A percentile compares a stretch with the other conserved stretches of the same genome.
phyloP scores from a whole-genome alignment of 92 coral and sea anemone species.

The Palythoa grandiflora region DNA sequence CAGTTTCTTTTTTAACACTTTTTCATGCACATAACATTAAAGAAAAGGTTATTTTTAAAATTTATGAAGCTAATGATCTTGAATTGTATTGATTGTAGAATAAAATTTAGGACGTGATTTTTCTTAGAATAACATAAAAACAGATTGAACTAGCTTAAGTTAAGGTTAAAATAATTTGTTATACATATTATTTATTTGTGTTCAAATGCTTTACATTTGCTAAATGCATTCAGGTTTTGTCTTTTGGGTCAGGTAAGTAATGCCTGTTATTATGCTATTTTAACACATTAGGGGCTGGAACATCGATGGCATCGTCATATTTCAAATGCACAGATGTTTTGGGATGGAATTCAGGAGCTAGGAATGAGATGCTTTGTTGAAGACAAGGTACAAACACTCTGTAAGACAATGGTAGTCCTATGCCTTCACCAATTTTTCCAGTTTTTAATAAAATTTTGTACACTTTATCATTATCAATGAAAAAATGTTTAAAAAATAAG shows the following conservation, averaged over 20 bases:
- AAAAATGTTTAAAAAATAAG: too few relatives aligned
- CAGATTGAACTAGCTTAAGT: not conserved
- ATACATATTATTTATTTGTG: not conserved
- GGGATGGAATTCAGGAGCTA: slow-evolving; percentile 89
- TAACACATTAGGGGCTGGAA: slow-evolving; percentile 81
- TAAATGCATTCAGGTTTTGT: not conserved
- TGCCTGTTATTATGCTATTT: not conserved
- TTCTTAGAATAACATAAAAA: too few relatives aligned
- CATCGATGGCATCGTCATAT: slow-evolving; percentile 89
- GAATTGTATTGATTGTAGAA: not conserved
- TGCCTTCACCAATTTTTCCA: too few relatives aligned
- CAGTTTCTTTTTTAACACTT: too few relatives aligned
- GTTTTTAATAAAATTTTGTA: too few relatives aligned
- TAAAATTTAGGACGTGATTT: too few relatives aligned
- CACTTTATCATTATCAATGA: too few relatives aligned
- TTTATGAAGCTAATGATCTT: not conserved
- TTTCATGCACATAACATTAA: too few relatives aligned
- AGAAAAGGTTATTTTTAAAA: too few relatives aligned
- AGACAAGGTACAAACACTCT: slow-evolving; percentile 71
- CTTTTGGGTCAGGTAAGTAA: not conserved
- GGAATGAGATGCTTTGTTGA: slow-evolving; percentile 86
- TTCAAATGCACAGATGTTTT: slow-evolving; percentile 81
- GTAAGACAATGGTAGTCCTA: too few relatives aligned
- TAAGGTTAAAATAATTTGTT: not conserved
- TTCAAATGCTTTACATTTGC: not conserved